Evolutionary conservation across 2,888 invertebrate species (phyloP).

Genomic region (Ophion slaviceki): DNA sequence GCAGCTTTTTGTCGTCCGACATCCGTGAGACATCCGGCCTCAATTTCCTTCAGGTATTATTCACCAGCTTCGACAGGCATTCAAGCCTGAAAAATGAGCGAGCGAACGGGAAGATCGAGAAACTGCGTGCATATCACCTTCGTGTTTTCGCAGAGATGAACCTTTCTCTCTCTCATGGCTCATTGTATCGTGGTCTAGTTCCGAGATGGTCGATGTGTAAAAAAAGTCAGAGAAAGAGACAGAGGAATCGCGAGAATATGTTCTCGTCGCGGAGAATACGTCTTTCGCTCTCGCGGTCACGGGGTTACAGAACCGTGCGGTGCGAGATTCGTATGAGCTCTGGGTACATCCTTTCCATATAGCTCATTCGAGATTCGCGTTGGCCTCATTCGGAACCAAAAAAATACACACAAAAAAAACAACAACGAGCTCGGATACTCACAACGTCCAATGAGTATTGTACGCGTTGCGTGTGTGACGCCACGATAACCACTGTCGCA

Average conservation of each 20-base stretch:
- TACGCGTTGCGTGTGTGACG: constrained; percentile 11
- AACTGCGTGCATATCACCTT: constrained; percentile 22
- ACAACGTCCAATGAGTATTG: background rate
- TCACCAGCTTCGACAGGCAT: constrained; percentile 6
- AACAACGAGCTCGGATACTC: background rate
- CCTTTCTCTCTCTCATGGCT: constrained; percentile 16
- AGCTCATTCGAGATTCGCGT: constrained; percentile 33
- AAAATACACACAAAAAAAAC: background rate
- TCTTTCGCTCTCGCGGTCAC: constrained; percentile 52
- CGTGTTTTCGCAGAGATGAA: constrained; percentile 41
- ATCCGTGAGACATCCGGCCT: constrained; percentile 18
- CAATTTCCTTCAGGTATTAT: background rate
- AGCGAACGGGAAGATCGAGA: background rate
- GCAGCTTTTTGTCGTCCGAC: background rate
- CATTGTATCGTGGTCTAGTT: constrained; percentile 45
- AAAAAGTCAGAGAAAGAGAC: background rate
- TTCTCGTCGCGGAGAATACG: constrained; percentile 14
- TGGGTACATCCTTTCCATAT: constrained; percentile 29
- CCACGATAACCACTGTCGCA: constrained; percentile 6
- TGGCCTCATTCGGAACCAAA: background rate
- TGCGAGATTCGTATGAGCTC: constrained; percentile 27
- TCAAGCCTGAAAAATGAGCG: background rate
- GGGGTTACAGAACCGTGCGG: constrained; percentile 54
- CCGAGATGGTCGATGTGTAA: constrained; percentile 27
- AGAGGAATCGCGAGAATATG: constrained; percentile 1